Evolutionary conservation across 2,797 vertebrate species (phyloP), one percentile per base, ranked within the genome.

Genomic region (Geotrypetes seraphini): DNA sequence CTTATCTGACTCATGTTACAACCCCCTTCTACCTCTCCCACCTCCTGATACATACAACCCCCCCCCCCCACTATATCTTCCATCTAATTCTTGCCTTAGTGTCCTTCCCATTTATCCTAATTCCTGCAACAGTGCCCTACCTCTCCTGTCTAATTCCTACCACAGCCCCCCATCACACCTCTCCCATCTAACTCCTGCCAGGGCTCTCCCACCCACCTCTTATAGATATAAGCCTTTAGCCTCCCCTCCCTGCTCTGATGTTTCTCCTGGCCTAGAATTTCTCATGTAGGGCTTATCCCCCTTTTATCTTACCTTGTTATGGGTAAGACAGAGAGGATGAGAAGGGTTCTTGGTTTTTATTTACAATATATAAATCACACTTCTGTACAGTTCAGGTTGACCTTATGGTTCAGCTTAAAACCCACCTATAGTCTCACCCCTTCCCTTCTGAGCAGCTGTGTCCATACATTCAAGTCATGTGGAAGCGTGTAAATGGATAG

Each of bases 181-280:
- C 7, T 5, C 50, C 11, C 16, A 16, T 7, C 36, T 8, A 3
- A 16, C 25, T 37, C 48, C 55, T 50, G 59, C 19, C 29, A 12
- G 47, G 44, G 30, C 25, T 44, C 60, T 39, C 33, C 10, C 2
- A 12, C 12, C 7, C 16, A n/a, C n/a, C 23, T 18, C 3, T 19
- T 4, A 2, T 10, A n/a, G n/a, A n/a, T n/a, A n/a, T n/a, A n/a
- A n/a, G 61, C 63, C 68, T 66, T 63, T 53, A 66, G 62, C 28
- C 56, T 56, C 33, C 57, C 10, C 41, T 43, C n/a, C 12, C 28
- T 10, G 13, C 17, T 39, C 29, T 22, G 21, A 12, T 5, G 1
- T 2, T 5, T 31, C 34, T n/a, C n/a, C n/a, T n/a, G n/a, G n/a
- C n/a, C n/a, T n/a, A n/a, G n/a, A n/a, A n/a, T n/a, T n/a, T n/a